Conservation (phyloP, 2,113 vertebrate genomes). For the Pachyramphus minor region DNA sequence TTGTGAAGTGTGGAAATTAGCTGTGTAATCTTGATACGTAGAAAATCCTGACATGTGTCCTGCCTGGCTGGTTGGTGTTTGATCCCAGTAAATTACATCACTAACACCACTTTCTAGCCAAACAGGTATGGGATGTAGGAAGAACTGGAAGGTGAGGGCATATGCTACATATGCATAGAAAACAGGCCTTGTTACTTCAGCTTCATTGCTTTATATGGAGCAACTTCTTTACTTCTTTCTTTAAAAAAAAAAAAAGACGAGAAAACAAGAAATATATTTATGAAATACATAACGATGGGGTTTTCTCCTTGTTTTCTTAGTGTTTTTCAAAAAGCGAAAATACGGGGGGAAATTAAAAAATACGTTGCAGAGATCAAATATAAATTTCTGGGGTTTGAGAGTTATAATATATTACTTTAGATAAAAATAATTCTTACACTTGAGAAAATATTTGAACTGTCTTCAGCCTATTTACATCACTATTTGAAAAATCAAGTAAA, state of each 20-base stretch:
- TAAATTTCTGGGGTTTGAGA: background rate
- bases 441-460: background rate
- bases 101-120: background rate
- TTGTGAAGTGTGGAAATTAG: background rate
- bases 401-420: background rate
- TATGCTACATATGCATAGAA: background rate
- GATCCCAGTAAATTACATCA: background rate
- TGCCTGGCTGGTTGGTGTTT: background rate
- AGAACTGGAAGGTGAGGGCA: background rate
- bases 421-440: background rate
- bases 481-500: background rate
- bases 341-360: background rate
- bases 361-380: background rate
- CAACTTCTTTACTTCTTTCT: background rate
- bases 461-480: background rate
- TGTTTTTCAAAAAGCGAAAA: background rate
- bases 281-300: background rate
- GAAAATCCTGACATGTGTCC: background rate
- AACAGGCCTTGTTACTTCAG: background rate
- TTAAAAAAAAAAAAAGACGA: background rate
- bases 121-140: constrained; percentile 27
- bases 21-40: background rate
- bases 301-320: background rate
- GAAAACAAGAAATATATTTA: background rate
- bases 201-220: background rate